Evolutionary conservation across 2,797 vertebrate genomes (phyloP).

Genomic region (Argyrosomus regius): DNA sequence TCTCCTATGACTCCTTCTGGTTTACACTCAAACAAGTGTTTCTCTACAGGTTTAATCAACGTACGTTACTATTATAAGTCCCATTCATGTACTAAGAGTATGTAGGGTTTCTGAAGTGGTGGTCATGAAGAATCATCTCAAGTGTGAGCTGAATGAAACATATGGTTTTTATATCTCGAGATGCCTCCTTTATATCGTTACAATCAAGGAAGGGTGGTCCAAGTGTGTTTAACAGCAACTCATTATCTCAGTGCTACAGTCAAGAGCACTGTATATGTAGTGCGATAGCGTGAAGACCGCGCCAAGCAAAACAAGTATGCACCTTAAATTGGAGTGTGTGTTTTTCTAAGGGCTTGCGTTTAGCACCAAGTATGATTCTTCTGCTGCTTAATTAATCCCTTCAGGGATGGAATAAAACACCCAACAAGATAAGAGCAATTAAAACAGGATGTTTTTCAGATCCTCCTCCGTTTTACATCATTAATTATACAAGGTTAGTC

Average conservation of each 20-base stretch:
- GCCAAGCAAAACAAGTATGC: slow-evolving; percentile 39
- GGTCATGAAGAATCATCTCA: slow-evolving; percentile 4
- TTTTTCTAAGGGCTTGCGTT: slow-evolving; percentile 74
- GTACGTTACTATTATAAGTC: not conserved
- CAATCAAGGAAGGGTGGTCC: slow-evolving; percentile 8
- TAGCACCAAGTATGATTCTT: slow-evolving; percentile 61
- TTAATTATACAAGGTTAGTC: slow-evolving; percentile 80
- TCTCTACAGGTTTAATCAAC: not conserved
- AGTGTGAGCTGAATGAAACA: slow-evolving; percentile 27
- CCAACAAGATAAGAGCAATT: slow-evolving; percentile 77
- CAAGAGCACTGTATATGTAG: slow-evolving; percentile 30
- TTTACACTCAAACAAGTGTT: not conserved
- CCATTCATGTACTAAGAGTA: not conserved
- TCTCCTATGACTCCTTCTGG: not conserved
- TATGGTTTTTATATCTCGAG: slow-evolving; percentile 21
- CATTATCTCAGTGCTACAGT: slow-evolving; percentile 32
- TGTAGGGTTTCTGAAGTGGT: slow-evolving; percentile 20
- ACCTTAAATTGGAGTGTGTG: slow-evolving; percentile 65
- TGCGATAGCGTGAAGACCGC: slow-evolving; percentile 20
- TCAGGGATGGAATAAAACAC: slow-evolving; percentile 71
- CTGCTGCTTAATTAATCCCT: slow-evolving; percentile 74
- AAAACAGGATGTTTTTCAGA: slow-evolving; percentile 69
- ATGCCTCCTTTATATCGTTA: slow-evolving; percentile 25
- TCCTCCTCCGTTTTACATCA: slow-evolving; percentile 72
- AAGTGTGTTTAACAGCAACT: slow-evolving; percentile 4